Evolutionary conservation across 2,888 invertebrate species (phyloP).

Genomic region (Tachystola acroxantha): DNA sequence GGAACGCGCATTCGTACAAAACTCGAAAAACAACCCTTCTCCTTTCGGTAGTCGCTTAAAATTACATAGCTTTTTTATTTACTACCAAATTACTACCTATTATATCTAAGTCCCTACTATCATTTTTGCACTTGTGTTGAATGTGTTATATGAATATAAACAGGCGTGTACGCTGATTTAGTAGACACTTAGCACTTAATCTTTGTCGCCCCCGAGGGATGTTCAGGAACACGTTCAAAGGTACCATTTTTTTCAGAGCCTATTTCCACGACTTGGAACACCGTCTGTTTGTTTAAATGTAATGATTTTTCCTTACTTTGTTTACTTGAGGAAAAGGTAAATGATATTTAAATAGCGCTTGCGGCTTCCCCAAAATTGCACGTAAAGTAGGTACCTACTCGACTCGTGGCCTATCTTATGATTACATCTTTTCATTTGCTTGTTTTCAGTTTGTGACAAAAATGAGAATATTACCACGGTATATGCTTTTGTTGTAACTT

Average conservation of each 20-base stretch:
- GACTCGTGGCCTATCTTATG: conserved; percentile 12
- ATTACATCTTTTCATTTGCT: conserved; percentile 14
- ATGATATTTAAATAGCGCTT: conserved; percentile 11
- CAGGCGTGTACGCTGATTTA: too few relatives aligned
- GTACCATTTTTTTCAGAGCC: conserved; percentile 18
- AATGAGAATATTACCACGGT: too few relatives aligned
- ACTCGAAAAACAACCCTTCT: too few relatives aligned
- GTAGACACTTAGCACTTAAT: neutral
- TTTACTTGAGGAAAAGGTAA: conserved; percentile 13
- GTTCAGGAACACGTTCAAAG: neutral
- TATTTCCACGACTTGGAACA: conserved; percentile 30
- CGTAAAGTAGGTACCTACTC: neutral
- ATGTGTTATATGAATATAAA: too few relatives aligned
- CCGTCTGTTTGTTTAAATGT: conserved; percentile 40
- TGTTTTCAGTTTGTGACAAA: conserved; percentile 9
- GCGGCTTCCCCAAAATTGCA: conserved; percentile 11
- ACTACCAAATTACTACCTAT: too few relatives aligned
- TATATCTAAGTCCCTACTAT: too few relatives aligned
- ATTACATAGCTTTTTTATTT: too few relatives aligned
- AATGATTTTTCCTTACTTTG: conserved; percentile 17
- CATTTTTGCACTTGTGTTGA: too few relatives aligned
- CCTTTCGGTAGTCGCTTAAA: too few relatives aligned
- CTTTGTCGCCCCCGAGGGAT: neutral
- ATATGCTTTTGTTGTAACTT: too few relatives aligned
- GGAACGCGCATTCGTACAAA: too few relatives aligned